Percentiles rank a stretch among this genome's conserved stretches.
phyloP scores from a whole-genome alignment of 2,113 vertebrate species.

The Erpornis zantholeuca region DNA sequence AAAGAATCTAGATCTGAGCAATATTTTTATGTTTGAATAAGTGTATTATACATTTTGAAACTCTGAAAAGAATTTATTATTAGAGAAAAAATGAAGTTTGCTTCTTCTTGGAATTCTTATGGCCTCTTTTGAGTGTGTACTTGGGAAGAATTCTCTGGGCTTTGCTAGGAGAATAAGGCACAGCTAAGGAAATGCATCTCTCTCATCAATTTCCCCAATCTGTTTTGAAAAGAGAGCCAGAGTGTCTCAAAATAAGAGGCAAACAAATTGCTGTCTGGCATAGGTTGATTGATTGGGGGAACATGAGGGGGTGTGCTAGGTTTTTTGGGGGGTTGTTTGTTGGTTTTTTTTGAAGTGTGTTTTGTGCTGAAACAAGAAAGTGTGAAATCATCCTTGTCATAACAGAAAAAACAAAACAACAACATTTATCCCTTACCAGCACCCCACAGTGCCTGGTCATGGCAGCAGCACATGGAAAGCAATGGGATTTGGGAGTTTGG shows the following conservation, averaged over 20 bases:
- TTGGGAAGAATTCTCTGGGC: neutral
- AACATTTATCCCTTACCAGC: neutral
- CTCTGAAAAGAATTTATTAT: neutral
- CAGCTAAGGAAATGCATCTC: neutral
- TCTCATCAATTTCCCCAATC: neutral
- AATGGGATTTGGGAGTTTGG: neutral
- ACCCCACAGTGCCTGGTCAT: neutral
- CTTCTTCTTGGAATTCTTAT: neutral
- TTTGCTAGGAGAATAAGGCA: neutral
- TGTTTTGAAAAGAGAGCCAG: neutral
- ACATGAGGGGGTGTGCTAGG: neutral
- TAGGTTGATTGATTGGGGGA: neutral
- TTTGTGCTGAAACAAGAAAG: neutral
- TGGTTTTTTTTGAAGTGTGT: neutral
- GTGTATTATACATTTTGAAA: neutral
- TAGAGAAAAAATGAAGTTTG: neutral
- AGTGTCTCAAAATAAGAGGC: neutral
- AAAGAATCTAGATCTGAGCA: neutral
- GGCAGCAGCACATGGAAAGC: neutral
- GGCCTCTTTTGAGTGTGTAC: neutral
- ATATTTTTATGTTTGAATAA: neutral
- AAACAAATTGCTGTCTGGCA: neutral
- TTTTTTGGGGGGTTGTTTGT: neutral
- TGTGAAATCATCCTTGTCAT: neutral
- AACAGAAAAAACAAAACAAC: neutral